Evolutionary conservation across 1,140 invertebrate genomes (phyloP), one percentile per base, ranked within the genome.

Genomic region (Drosophila mojavensis): DNA sequence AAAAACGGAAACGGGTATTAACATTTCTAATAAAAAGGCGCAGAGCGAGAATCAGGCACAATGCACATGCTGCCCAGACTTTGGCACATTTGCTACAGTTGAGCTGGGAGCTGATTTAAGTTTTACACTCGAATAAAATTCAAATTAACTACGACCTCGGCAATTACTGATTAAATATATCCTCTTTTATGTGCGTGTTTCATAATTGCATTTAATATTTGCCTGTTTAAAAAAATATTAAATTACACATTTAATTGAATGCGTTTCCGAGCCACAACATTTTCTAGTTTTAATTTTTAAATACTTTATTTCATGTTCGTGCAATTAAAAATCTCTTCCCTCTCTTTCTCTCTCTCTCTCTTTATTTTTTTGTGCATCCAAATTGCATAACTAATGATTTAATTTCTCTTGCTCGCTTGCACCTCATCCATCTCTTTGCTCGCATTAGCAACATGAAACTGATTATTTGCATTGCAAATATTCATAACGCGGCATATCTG

Each of bases 331-430:
- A 48, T 86, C 79, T 48, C 7, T 6, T 33, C 33, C 7, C 6
- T 9, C 6, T 33, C 1, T 33, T 1, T 33, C 1, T 33, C 33
- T 33, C 33, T 9, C 6, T 9, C 6, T 33, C 6, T 33, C 6
- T 10, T 33, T 33, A 9, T 33, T 62, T 69, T 48, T 50, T 63
- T 41, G 43, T 48, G 66, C 77, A 72, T 30, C 3, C 85, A 78
- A 88, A 88, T 83, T 82, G 83, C 83, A 86, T 86, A 86, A 88
- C 83, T 88, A 86, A 86, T 83, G 83, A 88, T 83, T 86, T 88
- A 86, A 88, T 86, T 88, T 82, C 36, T 82, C 61, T 61, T 79
- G 62, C 48, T 62, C 69, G 59, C 47, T 69, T 68, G 64, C 43
- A 66, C 74, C 63, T 68, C 78, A 78, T 45, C n/a, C 62, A 30